Base-by-base conservation (phyloP, 2,888 invertebrate species). In the Ethmia dodecea region DNA sequence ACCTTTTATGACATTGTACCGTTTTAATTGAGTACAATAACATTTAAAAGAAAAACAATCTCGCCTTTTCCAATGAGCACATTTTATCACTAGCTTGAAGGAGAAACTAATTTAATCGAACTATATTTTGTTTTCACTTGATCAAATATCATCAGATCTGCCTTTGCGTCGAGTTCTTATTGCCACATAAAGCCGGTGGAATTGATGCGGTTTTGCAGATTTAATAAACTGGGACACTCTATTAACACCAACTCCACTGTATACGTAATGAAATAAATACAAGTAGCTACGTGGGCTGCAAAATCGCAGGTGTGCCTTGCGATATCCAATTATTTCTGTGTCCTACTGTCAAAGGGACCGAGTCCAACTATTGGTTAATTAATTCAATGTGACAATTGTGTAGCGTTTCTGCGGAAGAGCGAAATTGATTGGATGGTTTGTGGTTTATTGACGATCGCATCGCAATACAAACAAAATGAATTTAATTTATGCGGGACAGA, bases 301-400 rank as follows among this genome's bases (percentile, higher is more conserved):
- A 27, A 25, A 15, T 29, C 28, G 5, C 35, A 37, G 32, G 36
- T 28, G 42, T 26, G 18, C 28, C 26, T 35, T 35, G 22, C 41
- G 24, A 10, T 31, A 38, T 46, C 43, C 42, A 48, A 45, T 49
- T 50, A 43, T 31, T 32, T 38, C 34, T 33, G 37, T 40, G 29
- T 31, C 31, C 33, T 35, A 33, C 37, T 31, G 24, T 30, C 33
- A 39, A 37, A 39, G 36, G 35, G 35, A 30, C 22, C 26, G 26
- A 12, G 31, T 33, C 32, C 27, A 43, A 43, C 41, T 43, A 46
- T 47, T 35, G 28, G 31, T 40, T 45, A 44, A 45, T 45, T 44
- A 40, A 40, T 40, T 38, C 22, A 35, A 39, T 31, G 22, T 27
- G 18, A 30, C 26, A 28, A 28, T 13, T 31, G 11, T 14, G 24